A percentile compares a stretch with the other conserved stretches of the same genome.
Conservation (phyloP, 2,113 vertebrate genomes). For the Psammodynastes pulverulentus region DNA sequence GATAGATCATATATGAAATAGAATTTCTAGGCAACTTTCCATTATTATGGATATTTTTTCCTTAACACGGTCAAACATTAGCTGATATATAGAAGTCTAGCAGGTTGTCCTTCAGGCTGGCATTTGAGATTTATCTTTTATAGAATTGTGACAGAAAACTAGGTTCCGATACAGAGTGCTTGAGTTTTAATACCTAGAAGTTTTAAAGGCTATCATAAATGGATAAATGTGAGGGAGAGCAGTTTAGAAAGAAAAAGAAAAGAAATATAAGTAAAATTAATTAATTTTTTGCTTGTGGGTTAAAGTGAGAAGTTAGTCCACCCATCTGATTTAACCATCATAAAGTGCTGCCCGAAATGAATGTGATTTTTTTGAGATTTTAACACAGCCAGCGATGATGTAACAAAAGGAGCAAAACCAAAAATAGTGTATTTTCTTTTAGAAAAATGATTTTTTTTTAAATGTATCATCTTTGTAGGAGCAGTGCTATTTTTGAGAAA, state of each 20-base stretch:
- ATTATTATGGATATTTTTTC: background rate
- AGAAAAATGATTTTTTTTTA: background rate
- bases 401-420: background rate
- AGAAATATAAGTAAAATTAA: background rate
- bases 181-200: background rate
- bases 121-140: background rate
- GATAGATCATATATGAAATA: background rate
- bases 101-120: background rate
- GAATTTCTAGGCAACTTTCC: background rate
- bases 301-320: background rate
- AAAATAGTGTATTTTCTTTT: conserved; percentile 8
- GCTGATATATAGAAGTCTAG: background rate
- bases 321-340: background rate
- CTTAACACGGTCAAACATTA: background rate
- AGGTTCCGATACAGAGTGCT: background rate
- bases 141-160: background rate
- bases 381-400: background rate
- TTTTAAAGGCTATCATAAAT: background rate
- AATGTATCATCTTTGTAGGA: conserved; percentile 8
- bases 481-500: background rate
- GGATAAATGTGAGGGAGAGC: background rate
- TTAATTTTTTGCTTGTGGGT: background rate
- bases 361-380: background rate
- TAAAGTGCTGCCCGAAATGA: background rate
- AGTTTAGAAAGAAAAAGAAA: background rate